phyloP scores from a whole-genome alignment of 2,888 invertebrate species.

The Adela reaumurella region DNA sequence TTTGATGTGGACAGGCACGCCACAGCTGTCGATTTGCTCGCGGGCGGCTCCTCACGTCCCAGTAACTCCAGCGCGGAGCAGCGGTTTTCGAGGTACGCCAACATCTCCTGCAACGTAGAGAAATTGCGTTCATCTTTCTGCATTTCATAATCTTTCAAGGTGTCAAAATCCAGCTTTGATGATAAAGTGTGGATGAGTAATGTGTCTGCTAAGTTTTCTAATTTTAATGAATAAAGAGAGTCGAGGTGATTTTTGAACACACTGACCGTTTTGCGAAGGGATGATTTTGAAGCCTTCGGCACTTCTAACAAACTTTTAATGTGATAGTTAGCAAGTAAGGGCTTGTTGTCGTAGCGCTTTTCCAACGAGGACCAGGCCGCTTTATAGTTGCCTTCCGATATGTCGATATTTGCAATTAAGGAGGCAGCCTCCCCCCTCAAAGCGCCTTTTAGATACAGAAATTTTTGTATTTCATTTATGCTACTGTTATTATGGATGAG shows the following conservation, averaged over 20 bases:
- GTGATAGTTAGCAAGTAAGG: background rate
- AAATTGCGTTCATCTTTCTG: background rate
- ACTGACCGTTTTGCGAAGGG: background rate
- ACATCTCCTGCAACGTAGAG: background rate
- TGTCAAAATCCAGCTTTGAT: background rate
- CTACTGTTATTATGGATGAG: background rate
- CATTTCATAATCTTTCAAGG: background rate
- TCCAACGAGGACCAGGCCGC: background rate
- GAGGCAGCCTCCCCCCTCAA: background rate
- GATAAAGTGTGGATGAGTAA: background rate
- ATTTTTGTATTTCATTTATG: background rate
- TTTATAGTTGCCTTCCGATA: background rate
- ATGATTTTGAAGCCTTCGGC: background rate
- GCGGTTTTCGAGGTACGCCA: background rate
- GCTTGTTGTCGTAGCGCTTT: background rate
- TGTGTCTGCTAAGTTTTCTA: background rate
- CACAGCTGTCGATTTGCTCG: background rate
- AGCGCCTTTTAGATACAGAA: background rate
- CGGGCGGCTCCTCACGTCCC: background rate
- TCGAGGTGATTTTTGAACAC: background rate
- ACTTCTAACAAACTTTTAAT: background rate
- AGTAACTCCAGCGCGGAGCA: background rate
- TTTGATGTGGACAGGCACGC: background rate
- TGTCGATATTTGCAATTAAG: background rate
- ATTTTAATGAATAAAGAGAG: background rate